phyloP scores from a whole-genome alignment of 2,113 vertebrate species.

The Callionymus lyra region DNA sequence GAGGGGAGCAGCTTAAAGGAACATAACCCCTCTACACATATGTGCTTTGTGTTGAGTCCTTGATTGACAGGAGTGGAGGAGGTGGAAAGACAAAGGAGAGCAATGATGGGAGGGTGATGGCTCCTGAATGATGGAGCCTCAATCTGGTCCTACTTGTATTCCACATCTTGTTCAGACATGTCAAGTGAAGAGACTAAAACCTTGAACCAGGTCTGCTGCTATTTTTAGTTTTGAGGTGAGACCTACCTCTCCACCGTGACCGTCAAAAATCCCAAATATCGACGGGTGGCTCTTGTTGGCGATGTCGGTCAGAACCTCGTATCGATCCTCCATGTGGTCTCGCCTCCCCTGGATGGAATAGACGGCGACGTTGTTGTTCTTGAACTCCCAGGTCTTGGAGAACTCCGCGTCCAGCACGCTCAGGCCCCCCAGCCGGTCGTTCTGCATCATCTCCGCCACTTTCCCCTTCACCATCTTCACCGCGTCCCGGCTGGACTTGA shows the following conservation, averaged over 20 bases:
- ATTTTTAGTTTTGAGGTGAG: conserved; percentile 1
- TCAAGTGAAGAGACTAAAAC: too few relatives aligned
- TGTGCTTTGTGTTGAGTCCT: conserved; percentile 22
- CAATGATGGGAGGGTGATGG: conserved; percentile 9
- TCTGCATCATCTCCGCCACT: conserved; percentile 96
- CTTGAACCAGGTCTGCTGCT: neutral
- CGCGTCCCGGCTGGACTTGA: conserved; percentile 93
- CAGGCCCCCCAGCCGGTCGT: conserved; percentile 84
- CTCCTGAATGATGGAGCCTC: too few relatives aligned
- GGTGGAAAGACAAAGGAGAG: conserved; percentile 22
- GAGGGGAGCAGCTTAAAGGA: conserved; percentile 1
- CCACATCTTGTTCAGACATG: too few relatives aligned
- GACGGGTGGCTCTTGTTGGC: conserved; percentile 92
- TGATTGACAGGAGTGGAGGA: conserved; percentile 19
- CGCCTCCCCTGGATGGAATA: conserved; percentile 95
- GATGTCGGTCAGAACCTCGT: conserved; percentile 87
- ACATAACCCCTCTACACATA: conserved; percentile 12
- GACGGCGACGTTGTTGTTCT: conserved; percentile 90
- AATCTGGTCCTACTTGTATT: too few relatives aligned
- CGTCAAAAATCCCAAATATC: conserved; percentile 96
- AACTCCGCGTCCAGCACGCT: conserved; percentile 89
- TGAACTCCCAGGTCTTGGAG: conserved; percentile 96
- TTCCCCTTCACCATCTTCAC: conserved; percentile 98
- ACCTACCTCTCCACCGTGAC: conserved; percentile 93
- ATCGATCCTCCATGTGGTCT: conserved; percentile 98